Base-by-base conservation (phyloP, 1,140 invertebrate species). In the Nomia melanderi region DNA sequence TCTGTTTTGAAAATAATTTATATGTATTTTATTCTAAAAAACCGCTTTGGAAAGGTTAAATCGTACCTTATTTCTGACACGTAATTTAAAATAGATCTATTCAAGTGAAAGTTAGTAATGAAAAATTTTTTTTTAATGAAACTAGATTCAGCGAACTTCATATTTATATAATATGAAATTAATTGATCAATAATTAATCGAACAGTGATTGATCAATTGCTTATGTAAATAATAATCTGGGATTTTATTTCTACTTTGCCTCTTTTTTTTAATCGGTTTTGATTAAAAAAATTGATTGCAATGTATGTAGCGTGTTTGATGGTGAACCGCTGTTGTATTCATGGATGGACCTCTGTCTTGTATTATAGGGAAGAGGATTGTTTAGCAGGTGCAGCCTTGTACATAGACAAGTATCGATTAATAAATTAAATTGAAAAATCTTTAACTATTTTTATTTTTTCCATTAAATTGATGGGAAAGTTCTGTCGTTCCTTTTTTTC, bases 211-310 rank as follows among this genome's bases (percentile, higher is more conserved):
- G 57, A 72, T 53, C 29, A 63, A 39, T 73, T 73, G 31, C 29
- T 39, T 64, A 27, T 73, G 71, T 76, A 69, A 56, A 69, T 69
- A 76, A 23, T 39, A 47, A 41, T 33, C 14, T 17, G 41, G 6
- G 8, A 29, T 50, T 76, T 33, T 44, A 9, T 1, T 59, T 76
- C 59, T 23, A 17, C 25, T 74, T 60, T 27, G 63, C 56, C 65
- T 60, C 54, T 33, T 69, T 76, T 75, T 76, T 76, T 69, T 76
- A 76, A 76, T 76, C 73, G 20, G 11, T 50, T 59, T 25, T 14
- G 64, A 67, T 76, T 76, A 76, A 76, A 76, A 69, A 76, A 76
- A 59, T 76, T 76, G 73, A 76, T 76, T 76, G 65, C 54, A 36
- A 59, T 47, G 29, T 59, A 67, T 50, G 8, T 25, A 69, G 39